These are phyloP conservation scores for Epizoanthus illoricatus DNA, from an alignment of 92 coral and sea anemone species.

Conservation along the genomic window DNA sequence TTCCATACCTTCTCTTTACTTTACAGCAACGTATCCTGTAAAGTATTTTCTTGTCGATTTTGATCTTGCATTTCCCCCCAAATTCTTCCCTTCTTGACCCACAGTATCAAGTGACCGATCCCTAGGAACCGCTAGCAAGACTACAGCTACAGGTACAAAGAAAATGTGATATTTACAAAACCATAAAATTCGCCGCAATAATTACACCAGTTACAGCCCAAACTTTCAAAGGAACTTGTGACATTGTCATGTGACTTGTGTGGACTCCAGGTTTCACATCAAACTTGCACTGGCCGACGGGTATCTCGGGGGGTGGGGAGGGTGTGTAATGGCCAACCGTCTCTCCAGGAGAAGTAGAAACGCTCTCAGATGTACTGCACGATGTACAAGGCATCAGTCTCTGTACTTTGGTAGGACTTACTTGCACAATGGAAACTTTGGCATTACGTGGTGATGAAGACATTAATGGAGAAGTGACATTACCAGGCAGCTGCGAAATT, in stretches of 20 bases:
- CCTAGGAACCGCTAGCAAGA: too few relatives aligned
- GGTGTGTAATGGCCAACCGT: background rate
- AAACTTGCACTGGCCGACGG: slow-evolving; percentile 29
- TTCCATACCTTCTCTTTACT: too few relatives aligned
- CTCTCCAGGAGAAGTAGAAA: background rate
- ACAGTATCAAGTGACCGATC: too few relatives aligned
- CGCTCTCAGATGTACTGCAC: slow-evolving; percentile 5
- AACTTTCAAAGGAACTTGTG: slow-evolving; percentile 19
- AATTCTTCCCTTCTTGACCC: too few relatives aligned
- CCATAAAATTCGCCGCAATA: background rate
- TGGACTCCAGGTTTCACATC: slow-evolving; percentile 17
- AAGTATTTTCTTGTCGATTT: too few relatives aligned
- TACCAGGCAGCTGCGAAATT: background rate
- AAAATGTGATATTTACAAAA: background rate
- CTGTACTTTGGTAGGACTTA: slow-evolving; percentile 9
- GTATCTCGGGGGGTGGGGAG: background rate
- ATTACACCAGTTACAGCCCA: slow-evolving; percentile 10
- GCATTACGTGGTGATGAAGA: background rate
- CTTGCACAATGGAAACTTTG: background rate
- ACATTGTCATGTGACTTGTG: slow-evolving; percentile 15
- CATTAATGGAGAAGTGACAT: background rate
- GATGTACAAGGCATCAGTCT: background rate
- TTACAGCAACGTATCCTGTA: too few relatives aligned
- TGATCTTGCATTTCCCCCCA: too few relatives aligned
- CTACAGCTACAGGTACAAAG: too few relatives aligned